A percentile compares a stretch with the other conserved stretches of the same genome.
Evolutionary conservation across 2,113 vertebrate genomes (phyloP).

Genomic region (Perca flavescens): DNA sequence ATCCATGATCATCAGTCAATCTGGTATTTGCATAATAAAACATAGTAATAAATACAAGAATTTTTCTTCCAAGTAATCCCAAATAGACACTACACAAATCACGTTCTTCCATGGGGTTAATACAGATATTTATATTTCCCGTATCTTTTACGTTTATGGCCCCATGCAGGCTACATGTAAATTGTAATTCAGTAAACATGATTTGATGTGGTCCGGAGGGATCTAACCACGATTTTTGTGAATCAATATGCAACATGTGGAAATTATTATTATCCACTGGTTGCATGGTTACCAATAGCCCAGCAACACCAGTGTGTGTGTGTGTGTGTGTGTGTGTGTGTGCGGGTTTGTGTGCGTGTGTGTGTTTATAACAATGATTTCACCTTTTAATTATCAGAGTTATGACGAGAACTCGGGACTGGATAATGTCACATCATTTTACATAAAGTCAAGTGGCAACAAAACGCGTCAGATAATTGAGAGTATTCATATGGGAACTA

Average conservation of each 20-base stretch:
- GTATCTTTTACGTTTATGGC: too few species aligned
- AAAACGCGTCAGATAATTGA: background rate
- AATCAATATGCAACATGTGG: too few species aligned
- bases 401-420: background rate
- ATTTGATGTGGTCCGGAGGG: background rate
- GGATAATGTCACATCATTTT: too few species aligned
- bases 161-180: too few species aligned
- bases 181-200: background rate
- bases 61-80: too few species aligned
- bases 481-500: constrained; percentile 52
- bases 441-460: background rate
- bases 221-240: too few species aligned
- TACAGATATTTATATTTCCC: too few species aligned
- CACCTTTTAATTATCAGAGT: background rate
- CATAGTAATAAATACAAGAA: too few species aligned
- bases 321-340: background rate
- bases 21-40: too few species aligned
- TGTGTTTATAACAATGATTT: background rate
- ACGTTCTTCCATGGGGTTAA: too few species aligned
- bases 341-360: background rate
- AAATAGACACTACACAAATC: too few species aligned
- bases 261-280: background rate
- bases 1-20: too few species aligned
- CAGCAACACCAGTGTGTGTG: background rate
- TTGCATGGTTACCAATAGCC: background rate